Base-by-base conservation (phyloP, 2,797 vertebrate genomes). In the Chrysocyon brachyurus region DNA sequence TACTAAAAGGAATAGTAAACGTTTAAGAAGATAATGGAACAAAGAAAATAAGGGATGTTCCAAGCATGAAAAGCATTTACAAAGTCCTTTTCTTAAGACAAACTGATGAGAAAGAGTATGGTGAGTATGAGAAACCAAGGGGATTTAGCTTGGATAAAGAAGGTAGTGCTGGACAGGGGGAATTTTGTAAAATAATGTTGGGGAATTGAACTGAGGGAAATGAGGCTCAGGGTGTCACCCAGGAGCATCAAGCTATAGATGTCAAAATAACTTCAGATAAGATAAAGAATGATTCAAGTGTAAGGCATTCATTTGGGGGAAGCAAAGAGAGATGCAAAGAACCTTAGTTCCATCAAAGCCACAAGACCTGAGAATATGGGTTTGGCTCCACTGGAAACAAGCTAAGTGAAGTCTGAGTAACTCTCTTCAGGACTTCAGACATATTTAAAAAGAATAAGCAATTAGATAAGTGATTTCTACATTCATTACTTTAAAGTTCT, bases 171-270 rank as follows among this genome's bases (percentile, higher is more conserved):
- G 12, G 14, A 40, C 9, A 61, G 0, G 28, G 6, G 5, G 14
- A 57, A 4, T 63, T 36, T 46, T 54, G 14, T 8, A n/a, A 70
- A 24, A 49, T 36, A 19, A 72, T 56, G 3, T 3, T 61, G 21
- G n/a, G 88, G 66, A 90, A 83, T 87, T 59, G 86, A 95, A 16
- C 21, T 12, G n/a, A 91, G 6, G 11, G 14, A 97, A 91, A n/a
- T 68, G 40, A 83, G 1, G 31, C 17, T 9, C 5, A 2, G n/a
- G 0, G 6, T 73, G 46, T 81, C 59, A 83, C 22, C 14, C 40
- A 11, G n/a, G 7, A 66, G 2, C 40, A 87, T 56, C 21, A 31
- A 78, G 52, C 81, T n/a, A 64, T 5, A 61, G 14, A 75, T 84
- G 9, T 52, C 75, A 79, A 96, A 96, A 64, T 56, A 81, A 87